phyloP scores from a whole-genome alignment of 2,888 invertebrate species.

The Nephrotoma appendiculata region DNA sequence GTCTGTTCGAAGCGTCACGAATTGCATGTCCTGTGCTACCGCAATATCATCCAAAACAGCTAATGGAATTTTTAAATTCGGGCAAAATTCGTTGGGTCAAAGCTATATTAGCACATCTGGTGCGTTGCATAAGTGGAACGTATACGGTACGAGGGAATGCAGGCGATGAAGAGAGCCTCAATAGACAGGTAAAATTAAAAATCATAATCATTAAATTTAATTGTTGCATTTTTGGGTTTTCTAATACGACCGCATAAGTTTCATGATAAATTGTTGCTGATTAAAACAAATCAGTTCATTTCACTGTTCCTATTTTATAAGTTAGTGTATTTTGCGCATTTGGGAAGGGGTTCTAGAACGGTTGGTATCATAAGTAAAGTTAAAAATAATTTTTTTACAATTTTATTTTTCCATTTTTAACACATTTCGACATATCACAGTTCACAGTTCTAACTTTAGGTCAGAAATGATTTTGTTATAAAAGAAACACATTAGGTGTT shows the following conservation, averaged over 20 bases:
- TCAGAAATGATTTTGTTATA: too few species aligned
- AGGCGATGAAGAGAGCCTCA: slow-evolving; percentile 45
- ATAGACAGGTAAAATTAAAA: slow-evolving; percentile 34
- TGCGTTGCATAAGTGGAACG: slow-evolving; percentile 57
- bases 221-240: background rate
- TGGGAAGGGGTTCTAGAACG: background rate
- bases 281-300: background rate
- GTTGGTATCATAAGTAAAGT: background rate
- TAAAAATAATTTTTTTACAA: background rate
- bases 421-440: background rate
- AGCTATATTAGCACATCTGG: slow-evolving; percentile 92
- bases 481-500: too few species aligned
- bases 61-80: slow-evolving; percentile 95
- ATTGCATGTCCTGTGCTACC: slow-evolving; percentile 96
- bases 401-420: background rate
- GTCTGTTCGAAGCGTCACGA: slow-evolving; percentile 91
- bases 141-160: slow-evolving; percentile 37
- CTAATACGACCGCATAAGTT: background rate
- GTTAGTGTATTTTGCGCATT: background rate
- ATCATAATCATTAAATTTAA: background rate
- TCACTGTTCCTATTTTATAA: background rate
- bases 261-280: background rate
- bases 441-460: background rate
- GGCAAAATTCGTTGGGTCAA: slow-evolving; percentile 97
- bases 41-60: slow-evolving; percentile 97